A percentile compares a stretch with the other conserved stretches of the same genome.
phyloP scores from a whole-genome alignment of 2,888 invertebrate species.

The Drosophila subsilvestris region DNA sequence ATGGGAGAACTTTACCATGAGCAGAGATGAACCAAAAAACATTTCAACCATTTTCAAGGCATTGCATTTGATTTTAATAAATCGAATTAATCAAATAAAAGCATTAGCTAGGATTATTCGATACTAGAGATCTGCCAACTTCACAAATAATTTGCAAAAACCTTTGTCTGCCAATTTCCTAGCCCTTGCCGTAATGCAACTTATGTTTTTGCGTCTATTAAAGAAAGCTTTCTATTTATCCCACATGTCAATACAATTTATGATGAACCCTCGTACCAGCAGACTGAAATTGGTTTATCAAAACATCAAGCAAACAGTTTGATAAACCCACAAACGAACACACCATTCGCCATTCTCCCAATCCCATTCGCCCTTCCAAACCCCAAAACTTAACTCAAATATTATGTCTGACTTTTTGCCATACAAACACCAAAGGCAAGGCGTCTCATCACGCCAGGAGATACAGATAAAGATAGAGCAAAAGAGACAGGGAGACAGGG shows the following conservation, averaged over 20 bases:
- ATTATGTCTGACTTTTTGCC: slow-evolving; percentile 10
- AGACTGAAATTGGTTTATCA: slow-evolving; percentile 8
- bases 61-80: no score
- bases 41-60: no score
- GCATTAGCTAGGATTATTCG: background rate
- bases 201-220: background rate
- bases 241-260: slow-evolving; percentile 5
- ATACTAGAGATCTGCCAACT: background rate
- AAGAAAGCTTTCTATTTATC: background rate
- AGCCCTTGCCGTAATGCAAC: background rate
- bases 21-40: no score
- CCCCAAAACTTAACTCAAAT: slow-evolving; percentile 14
- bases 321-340: background rate
- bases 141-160: background rate
- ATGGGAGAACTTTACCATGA: background rate
- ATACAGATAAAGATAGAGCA: background rate
- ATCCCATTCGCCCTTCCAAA: background rate
- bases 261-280: background rate
- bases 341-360: background rate
- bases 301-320: background rate
- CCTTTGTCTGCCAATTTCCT: background rate
- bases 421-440: slow-evolving; percentile 10
- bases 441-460: background rate
- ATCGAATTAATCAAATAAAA: no score
- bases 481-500: background rate